Percentiles rank a stretch among this genome's conserved stretches.
phyloP scores from a whole-genome alignment of 2,797 vertebrate species.

The Acanthiza pusilla region DNA sequence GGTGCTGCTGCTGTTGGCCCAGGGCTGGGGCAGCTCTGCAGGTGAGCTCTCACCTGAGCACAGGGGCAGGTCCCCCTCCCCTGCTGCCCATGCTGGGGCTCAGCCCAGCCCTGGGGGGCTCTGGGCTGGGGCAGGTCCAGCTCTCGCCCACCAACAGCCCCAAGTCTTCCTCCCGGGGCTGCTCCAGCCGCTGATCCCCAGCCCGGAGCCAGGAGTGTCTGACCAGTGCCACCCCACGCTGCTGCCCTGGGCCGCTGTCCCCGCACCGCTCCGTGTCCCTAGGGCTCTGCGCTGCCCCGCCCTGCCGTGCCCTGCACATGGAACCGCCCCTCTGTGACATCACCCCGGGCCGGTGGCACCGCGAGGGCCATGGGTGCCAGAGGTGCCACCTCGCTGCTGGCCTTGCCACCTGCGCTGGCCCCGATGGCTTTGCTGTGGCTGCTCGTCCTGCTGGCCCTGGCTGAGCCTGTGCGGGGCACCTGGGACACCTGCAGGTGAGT shows the following conservation, averaged over 20 bases:
- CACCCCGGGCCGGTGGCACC: background rate
- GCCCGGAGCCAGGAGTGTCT: background rate
- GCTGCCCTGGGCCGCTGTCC: background rate
- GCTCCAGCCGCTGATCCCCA: background rate
- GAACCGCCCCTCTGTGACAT: background rate
- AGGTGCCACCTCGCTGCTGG: background rate
- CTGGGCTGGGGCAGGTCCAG: background rate
- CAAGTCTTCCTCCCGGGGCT: too few species aligned
- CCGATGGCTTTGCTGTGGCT: background rate
- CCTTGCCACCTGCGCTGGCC: background rate
- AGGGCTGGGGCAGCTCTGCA: too few species aligned
- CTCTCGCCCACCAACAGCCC: background rate
- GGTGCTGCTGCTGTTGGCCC: too few species aligned
- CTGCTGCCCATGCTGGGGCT: too few species aligned
- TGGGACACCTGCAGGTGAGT: background rate
- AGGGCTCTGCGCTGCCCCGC: background rate
- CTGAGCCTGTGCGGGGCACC: too few species aligned
- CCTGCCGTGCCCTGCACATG: background rate
- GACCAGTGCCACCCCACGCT: too few species aligned
- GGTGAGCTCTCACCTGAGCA: too few species aligned
- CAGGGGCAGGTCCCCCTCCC: too few species aligned
- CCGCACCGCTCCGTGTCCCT: background rate
- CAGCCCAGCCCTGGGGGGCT: too few species aligned
- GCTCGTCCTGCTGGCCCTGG: background rate
- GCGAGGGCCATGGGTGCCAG: background rate